phyloP scores from a whole-genome alignment of 2,888 invertebrate genomes.

The Macrosoma leucophasiata region DNA sequence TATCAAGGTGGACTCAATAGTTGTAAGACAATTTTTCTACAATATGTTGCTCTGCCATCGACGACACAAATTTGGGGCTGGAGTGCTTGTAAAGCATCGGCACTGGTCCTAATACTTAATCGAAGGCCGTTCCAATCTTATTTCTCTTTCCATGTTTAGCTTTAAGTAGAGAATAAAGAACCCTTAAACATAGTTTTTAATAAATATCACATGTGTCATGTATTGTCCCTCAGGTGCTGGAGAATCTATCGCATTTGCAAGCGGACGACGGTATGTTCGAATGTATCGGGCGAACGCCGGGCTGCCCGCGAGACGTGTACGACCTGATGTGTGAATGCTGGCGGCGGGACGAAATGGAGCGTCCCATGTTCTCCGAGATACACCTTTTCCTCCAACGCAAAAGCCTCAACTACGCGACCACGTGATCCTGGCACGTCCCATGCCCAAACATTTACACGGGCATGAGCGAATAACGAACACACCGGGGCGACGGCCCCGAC shows the following conservation, averaged over 20 bases:
- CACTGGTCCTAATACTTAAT: too few relatives aligned
- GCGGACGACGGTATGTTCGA: constrained; percentile 77
- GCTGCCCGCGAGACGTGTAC: constrained; percentile 87
- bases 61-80: too few relatives aligned
- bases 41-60: too few relatives aligned
- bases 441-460: constrained; percentile 16
- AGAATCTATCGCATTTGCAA: constrained; percentile 84
- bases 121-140: too few relatives aligned
- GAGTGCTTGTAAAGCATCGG: too few relatives aligned
- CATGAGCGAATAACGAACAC: constrained; percentile 22
- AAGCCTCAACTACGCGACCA: constrained; percentile 36
- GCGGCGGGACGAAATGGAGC: constrained; percentile 82
- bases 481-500: constrained; percentile 24
- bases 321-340: constrained; percentile 91
- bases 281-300: constrained; percentile 79
- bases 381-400: constrained; percentile 85
- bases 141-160: too few relatives aligned
- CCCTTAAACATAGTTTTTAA: too few relatives aligned
- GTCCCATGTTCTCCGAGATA: constrained; percentile 88
- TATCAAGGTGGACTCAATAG: too few relatives aligned
- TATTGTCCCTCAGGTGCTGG: constrained; percentile 76
- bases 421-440: constrained; percentile 43
- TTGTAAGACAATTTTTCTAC: too few relatives aligned
- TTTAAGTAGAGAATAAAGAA: too few relatives aligned
- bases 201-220: not conserved